A percentile compares a stretch with the other conserved stretches of the same genome.
phyloP scores from a whole-genome alignment of 2,113 vertebrate genomes.

The Gobius niger region DNA sequence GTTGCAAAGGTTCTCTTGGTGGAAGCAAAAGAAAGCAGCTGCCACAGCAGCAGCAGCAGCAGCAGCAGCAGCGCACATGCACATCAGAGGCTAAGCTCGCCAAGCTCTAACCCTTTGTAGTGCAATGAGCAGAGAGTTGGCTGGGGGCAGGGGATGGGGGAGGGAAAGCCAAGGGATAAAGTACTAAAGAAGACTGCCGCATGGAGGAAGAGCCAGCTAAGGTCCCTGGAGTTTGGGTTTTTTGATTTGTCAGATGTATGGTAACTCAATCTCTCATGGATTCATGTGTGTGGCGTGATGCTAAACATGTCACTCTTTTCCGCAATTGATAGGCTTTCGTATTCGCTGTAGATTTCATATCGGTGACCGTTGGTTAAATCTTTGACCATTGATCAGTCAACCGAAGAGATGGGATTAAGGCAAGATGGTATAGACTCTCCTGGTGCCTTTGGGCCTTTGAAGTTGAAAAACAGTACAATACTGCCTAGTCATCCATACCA shows the following conservation, averaged over 20 bases:
- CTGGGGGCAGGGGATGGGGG: constrained; percentile 17
- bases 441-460: constrained; percentile 55
- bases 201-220: constrained; percentile 62
- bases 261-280: constrained; percentile 47
- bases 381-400: constrained; percentile 23
- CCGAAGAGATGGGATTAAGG: constrained; percentile 33
- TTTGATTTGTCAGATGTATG: constrained; percentile 62
- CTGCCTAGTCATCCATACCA: constrained; percentile 21
- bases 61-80: constrained; percentile 11
- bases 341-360: neutral
- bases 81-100: constrained; percentile 63
- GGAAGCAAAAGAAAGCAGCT: constrained; percentile 2
- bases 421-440: constrained; percentile 22
- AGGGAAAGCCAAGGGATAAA: constrained; percentile 23
- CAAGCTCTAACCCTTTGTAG: constrained; percentile 69
- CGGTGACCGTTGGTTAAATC: neutral
- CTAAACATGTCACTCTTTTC: constrained; percentile 9
- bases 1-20: constrained; percentile 21
- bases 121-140: constrained; percentile 69
- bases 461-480: constrained; percentile 65
- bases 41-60: constrained; percentile 3
- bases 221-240: constrained; percentile 54
- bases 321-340: neutral
- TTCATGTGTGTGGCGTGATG: constrained; percentile 14
- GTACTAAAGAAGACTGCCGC: constrained; percentile 45